Base-by-base conservation (phyloP, 2,888 invertebrate species). In the Drosophila borealis region DNA sequence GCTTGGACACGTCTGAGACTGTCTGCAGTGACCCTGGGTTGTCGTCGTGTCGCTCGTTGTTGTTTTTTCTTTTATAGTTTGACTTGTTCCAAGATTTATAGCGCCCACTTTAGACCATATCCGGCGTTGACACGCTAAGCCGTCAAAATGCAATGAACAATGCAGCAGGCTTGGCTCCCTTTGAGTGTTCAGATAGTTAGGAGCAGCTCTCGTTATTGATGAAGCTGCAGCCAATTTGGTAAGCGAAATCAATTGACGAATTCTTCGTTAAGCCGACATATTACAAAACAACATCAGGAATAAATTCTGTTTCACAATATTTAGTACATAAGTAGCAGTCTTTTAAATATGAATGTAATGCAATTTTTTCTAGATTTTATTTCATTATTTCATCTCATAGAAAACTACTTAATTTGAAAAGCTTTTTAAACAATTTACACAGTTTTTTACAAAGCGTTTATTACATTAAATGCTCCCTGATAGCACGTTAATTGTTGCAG, bases 101-200 rank as follows among this genome's bases (percentile, higher is more conserved):
- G 73, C 70, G 34, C 57, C 67, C 50, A 61, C 60, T 80, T 74
- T 51, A 73, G 70, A 78, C 88, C 89, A 90, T 81, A 86, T 89
- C 89, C 89, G 87, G 60, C 79, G 72, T 57, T 81, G 81, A 85
- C 86, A 87, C 88, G 78, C 76, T 51, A 74, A 60, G 36, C 74
- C 55, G 59, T 59, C 69, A 53, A 71, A 75, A 70, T 69, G 56
- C 67, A 62, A 29, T 56, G 59, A 55, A 17, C 48, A 9, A 14
- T 10, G 37, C 39, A 14, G 10, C 37, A 14, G 29, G 13, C 21
- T 8, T 9, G 19, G 17, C 44, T n/a, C 2, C 17, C 21, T 13
- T 50, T 41, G 17, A 21, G 11, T 11, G 11, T 17, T 3, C 21
- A 50, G 17, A 39, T 21, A 17, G 8, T 29, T 29, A 29, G 29